Evolutionary conservation across 1,140 invertebrate species (phyloP).

Genomic region (Drosophila aff.): DNA sequence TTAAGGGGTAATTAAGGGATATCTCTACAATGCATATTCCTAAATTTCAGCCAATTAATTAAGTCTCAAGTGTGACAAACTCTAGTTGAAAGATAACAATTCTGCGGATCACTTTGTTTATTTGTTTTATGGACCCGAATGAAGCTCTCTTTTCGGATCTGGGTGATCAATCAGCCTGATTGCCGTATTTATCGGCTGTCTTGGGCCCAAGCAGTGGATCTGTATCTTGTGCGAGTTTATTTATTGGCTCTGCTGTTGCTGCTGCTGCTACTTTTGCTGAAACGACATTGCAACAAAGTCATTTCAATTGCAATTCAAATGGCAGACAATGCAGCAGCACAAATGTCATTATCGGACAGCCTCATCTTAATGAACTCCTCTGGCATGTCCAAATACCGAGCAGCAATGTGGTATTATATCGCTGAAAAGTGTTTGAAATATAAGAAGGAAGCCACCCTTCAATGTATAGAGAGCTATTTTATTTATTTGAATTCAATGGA

Average conservation of each 20-base stretch:
- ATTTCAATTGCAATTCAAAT: conserved; percentile 79
- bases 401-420: neutral
- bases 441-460: too few relatives aligned
- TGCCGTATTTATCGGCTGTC: conserved; percentile 34
- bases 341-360: conserved; percentile 66
- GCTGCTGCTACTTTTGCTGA: neutral
- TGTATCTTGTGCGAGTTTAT: conserved; percentile 43
- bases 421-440: too few relatives aligned
- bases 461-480: too few relatives aligned
- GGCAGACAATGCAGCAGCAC: conserved; percentile 34
- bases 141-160: conserved; percentile 6
- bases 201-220: conserved; percentile 3
- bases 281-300: conserved; percentile 80
- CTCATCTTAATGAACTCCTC: conserved; percentile 51
- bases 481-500: too few relatives aligned
- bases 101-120: conserved; percentile 2
- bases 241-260: conserved; percentile 29
- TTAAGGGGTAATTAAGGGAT: neutral
- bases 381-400: neutral
- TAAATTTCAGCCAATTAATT: neutral
- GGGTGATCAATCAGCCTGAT: conserved; percentile 25
- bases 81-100: neutral
- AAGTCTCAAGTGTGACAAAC: neutral
- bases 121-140: conserved; percentile 6
- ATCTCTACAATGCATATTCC: neutral